Conservation (phyloP, 1,140 invertebrate species). For the Metopolophium dirhodum region DNA sequence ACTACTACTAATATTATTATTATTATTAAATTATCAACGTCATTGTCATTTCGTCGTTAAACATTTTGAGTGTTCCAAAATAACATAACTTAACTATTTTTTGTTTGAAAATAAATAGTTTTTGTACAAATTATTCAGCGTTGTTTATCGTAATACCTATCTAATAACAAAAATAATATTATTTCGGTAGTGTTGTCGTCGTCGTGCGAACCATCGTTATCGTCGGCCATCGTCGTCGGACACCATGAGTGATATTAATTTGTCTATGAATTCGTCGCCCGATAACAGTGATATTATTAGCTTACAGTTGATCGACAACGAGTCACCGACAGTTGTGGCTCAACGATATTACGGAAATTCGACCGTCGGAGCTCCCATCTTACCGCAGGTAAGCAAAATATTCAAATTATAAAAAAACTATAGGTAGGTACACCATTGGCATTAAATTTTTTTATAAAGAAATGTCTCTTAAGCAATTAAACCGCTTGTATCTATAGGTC, state of each 20-base stretch:
- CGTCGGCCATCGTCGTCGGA: not conserved
- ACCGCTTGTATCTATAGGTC: not conserved
- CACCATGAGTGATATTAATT: slow-evolving; percentile 4
- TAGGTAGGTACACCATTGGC: not conserved
- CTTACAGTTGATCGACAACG: not conserved
- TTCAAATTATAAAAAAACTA: not conserved
- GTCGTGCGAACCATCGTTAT: not conserved
- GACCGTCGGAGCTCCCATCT: too few relatives aligned
- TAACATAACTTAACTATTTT: not conserved
- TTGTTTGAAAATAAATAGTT: not conserved
- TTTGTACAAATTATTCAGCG: not conserved
- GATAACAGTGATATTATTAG: not conserved
- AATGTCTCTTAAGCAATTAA: not conserved
- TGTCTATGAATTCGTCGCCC: not conserved
- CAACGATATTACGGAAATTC: not conserved
- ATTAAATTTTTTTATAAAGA: not conserved
- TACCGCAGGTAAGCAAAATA: not conserved
- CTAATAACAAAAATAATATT: not conserved
- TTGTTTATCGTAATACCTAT: not conserved
- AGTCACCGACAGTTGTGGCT: not conserved
- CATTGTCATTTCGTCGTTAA: not conserved
- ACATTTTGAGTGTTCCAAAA: not conserved
- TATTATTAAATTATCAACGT: not conserved
- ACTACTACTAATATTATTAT: not conserved
- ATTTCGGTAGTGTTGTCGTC: not conserved